Evolutionary conservation across 1,140 invertebrate genomes (phyloP).

Genomic region (Eueides isabella): DNA sequence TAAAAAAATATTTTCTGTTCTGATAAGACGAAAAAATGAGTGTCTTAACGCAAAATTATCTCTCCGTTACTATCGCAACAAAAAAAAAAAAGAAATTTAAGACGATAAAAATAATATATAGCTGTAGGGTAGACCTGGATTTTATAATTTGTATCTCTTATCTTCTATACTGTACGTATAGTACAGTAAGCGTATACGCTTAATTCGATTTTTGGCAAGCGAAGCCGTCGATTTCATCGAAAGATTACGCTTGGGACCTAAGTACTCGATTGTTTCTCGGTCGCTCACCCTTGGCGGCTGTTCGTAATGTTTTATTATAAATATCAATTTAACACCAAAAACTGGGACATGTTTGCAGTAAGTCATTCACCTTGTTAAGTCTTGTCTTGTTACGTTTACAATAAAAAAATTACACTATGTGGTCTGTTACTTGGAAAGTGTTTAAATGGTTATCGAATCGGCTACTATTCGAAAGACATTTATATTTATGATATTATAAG

Average conservation of each 20-base stretch:
- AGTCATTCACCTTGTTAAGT: slow-evolving; percentile 33
- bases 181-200: slow-evolving; percentile 25
- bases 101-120: not conserved
- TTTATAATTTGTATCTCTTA: not conserved
- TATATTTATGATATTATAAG: too few relatives aligned
- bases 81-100: not conserved
- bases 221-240: slow-evolving; percentile 68
- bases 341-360: slow-evolving; percentile 50
- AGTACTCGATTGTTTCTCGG: slow-evolving; percentile 79
- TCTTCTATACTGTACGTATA: too few relatives aligned
- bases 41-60: not conserved
- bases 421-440: too few relatives aligned
- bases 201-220: slow-evolving; percentile 72
- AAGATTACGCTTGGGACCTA: slow-evolving; percentile 75
- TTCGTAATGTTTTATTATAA: slow-evolving; percentile 63
- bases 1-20: too few relatives aligned
- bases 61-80: not conserved
- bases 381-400: not conserved
- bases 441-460: too few relatives aligned
- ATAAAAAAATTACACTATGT: not conserved
- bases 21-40: too few relatives aligned
- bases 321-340: slow-evolving; percentile 58
- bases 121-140: not conserved
- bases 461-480: not conserved
- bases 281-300: slow-evolving; percentile 62